Evolutionary conservation across 1,140 invertebrate genomes (phyloP).

Genomic region (Semibalanus balanoides): DNA sequence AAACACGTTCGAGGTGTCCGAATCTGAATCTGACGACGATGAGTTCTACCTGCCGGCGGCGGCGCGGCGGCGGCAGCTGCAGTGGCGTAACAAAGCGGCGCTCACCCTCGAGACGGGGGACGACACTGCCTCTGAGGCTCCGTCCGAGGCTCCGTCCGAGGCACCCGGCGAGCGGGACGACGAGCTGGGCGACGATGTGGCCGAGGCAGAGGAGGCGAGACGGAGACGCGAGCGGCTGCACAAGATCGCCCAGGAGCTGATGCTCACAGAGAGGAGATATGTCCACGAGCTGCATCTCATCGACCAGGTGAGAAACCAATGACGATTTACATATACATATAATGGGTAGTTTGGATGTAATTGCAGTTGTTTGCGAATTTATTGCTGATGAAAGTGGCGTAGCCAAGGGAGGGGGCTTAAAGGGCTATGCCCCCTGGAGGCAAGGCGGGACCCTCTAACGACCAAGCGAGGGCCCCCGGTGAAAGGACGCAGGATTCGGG

Average conservation of each 20-base stretch:
- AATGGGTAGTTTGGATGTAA: no score
- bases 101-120: neutral
- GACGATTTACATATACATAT: no score
- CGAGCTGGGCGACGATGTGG: neutral
- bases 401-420: no score
- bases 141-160: neutral
- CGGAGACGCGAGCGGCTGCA: conserved; percentile 25
- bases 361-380: no score
- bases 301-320: conserved; percentile 38
- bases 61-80: neutral
- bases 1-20: neutral
- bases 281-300: conserved; percentile 37
- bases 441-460: no score
- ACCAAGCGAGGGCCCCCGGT: no score
- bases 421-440: no score
- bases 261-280: conserved; percentile 39
- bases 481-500: no score
- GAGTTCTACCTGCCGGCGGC: neutral
- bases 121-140: neutral
- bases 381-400: no score
- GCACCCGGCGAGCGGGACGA: neutral
- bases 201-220: conserved; percentile 19
- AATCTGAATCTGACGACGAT: neutral
- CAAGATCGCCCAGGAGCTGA: conserved; percentile 36
- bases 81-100: neutral